Conservation (phyloP, 2,113 vertebrate species). For the Pithys albifrons region DNA sequence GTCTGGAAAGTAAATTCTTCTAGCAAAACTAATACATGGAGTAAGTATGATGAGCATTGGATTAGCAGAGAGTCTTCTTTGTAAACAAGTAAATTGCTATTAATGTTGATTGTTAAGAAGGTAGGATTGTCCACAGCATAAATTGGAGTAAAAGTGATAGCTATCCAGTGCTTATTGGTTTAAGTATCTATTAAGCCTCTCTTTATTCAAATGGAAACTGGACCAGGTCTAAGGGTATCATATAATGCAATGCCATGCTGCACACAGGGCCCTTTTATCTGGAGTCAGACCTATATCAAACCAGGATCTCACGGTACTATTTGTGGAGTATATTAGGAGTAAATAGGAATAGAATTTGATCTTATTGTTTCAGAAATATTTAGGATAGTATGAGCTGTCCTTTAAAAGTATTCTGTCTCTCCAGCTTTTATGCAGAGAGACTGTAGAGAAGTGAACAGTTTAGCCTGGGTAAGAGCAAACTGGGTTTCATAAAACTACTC, state of each 20-base stretch:
- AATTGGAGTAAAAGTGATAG: neutral
- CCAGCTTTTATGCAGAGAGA: neutral
- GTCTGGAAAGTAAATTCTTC: neutral
- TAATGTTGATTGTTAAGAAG: neutral
- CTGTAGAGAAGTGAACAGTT: neutral
- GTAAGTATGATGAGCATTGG: neutral
- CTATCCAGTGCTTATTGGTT: neutral
- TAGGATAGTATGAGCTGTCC: neutral
- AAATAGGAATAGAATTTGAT: neutral
- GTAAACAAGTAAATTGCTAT: neutral
- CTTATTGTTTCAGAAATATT: neutral
- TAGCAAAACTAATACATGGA: neutral
- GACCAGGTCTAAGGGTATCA: neutral
- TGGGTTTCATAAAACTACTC: neutral
- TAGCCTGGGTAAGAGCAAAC: neutral
- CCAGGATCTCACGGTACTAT: rapidly evolving
- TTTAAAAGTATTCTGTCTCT: neutral
- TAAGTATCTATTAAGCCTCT: neutral
- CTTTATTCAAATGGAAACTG: neutral
- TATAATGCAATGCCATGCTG: neutral
- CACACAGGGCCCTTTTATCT: neutral
- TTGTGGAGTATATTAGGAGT: neutral
- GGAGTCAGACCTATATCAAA: neutral
- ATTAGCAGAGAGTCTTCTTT: neutral
- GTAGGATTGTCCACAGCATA: neutral